phyloP scores from a whole-genome alignment of 2,113 vertebrate species.

The Gadus macrocephalus region DNA sequence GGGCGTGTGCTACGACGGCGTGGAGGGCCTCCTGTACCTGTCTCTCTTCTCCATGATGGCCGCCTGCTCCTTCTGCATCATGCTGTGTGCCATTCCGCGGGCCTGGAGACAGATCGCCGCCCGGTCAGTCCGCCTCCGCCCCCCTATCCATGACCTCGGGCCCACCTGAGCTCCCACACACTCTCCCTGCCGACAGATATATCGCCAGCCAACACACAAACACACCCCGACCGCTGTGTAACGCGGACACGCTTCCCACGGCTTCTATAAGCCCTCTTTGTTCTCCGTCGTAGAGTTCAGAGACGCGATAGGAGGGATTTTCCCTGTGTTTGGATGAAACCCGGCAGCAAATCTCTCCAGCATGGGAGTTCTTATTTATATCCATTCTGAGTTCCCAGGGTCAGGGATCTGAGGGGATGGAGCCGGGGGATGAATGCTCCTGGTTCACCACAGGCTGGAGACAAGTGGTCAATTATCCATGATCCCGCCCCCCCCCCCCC shows the following conservation, averaged over 20 bases:
- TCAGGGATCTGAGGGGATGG: too few relatives aligned
- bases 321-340: too few relatives aligned
- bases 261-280: too few relatives aligned
- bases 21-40: conserved; percentile 91
- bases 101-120: conserved; percentile 80
- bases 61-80: conserved; percentile 80
- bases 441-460: neutral
- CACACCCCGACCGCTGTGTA: neutral
- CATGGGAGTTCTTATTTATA: too few relatives aligned
- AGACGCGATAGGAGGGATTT: too few relatives aligned
- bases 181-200: neutral
- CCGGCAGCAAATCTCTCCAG: too few relatives aligned
- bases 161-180: conserved; percentile 1
- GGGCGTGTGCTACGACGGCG: conserved; percentile 89
- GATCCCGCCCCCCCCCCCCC: neutral
- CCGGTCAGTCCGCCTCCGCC: conserved; percentile 69
- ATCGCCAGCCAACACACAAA: neutral
- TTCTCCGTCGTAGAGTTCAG: too few relatives aligned
- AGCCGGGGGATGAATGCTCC: too few relatives aligned
- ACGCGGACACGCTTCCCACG: too few relatives aligned
- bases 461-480: neutral
- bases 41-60: conserved; percentile 88
- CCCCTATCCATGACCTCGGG: neutral
- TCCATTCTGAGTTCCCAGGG: too few relatives aligned
- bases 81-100: conserved; percentile 80